Percentiles rank a stretch among this genome's conserved stretches.
phyloP scores from a whole-genome alignment of 2,888 invertebrate genomes.

The Papilio elwesi region DNA sequence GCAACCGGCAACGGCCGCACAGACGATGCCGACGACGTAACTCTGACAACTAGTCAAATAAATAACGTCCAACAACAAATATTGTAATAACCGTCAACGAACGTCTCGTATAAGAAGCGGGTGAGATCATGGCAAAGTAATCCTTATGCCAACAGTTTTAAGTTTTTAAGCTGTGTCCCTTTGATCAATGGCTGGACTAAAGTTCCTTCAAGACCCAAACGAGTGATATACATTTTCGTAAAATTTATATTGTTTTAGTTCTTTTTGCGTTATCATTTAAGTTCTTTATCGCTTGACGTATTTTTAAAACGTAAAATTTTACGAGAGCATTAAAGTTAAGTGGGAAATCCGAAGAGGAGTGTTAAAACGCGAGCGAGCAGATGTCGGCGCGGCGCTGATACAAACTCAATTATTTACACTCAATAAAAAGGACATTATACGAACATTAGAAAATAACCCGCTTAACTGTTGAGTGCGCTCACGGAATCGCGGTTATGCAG shows the following conservation, averaged over 20 bases:
- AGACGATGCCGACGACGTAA: constrained; percentile 60
- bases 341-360: constrained; percentile 82
- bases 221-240: constrained; percentile 64
- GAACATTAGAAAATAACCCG: constrained; percentile 78
- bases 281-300: constrained; percentile 53
- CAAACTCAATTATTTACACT: constrained; percentile 84
- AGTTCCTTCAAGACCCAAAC: constrained; percentile 65
- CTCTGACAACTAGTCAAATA: constrained; percentile 73
- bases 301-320: constrained; percentile 71
- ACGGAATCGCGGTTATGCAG: constrained; percentile 50
- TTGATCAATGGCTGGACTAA: constrained; percentile 59
- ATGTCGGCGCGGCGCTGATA: constrained; percentile 77
- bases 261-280: constrained; percentile 54
- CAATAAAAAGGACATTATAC: constrained; percentile 83
- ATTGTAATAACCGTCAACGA: constrained; percentile 71
- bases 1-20: constrained; percentile 56
- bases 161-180: constrained; percentile 59
- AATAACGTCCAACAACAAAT: constrained; percentile 79
- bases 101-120: constrained; percentile 52
- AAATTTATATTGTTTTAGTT: constrained; percentile 53
- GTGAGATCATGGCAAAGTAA: constrained; percentile 60
- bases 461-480: constrained; percentile 61
- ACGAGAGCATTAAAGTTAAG: constrained; percentile 81
- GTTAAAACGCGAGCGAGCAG: constrained; percentile 74
- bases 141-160: constrained; percentile 54